Base-by-base conservation (phyloP, 2,888 invertebrate species). In the Spialia ferax region DNA sequence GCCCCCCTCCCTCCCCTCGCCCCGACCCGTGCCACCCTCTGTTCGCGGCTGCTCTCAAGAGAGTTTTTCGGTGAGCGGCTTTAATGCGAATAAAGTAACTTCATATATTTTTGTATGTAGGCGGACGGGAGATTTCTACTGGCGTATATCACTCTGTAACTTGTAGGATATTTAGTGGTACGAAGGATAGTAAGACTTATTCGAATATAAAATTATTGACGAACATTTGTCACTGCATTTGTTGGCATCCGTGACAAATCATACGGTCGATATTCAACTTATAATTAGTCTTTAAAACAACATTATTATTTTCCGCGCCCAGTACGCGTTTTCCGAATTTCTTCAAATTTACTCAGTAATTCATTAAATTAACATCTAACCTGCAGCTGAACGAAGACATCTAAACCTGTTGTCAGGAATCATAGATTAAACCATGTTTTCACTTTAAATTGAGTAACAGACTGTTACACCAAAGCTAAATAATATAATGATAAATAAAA, bases 81-180 rank as follows among this genome's bases (percentile, higher is more conserved):
- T 56, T 22, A 56, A 32, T 52, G 59, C 52, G 52, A 60, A 11
- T 70, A 69, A 73, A 75, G 75, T 76, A 67, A 75, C 77, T 80
- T 77, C 71, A 83, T 80, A 66, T 66, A 81, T 83, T 83, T 82
- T 80, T 80, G 76, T 82, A 77, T 76, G 71, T 73, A 74, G 71
- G 70, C 69, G 69, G 70, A 71, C 68, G 65, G 73, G 74, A 70
- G 72, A 48, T 74, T 48, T 61, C 52, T 23, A n/a, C 71, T 70
- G 54, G 54, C 26, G 29, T 29, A 71, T 50, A 71, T 50, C 73
- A 70, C 73, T 75, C 61, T 76, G 76, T 74, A 75, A 76, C 73
- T 26, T 23, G 70, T 78, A 78, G 77, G 74, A 75, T 80, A 79
- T 77, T 72, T 76, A 78, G 79, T 79, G 71, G 52, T 70, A 77